Percentiles rank a stretch among this genome's conserved stretches.
Evolutionary conservation across 2,797 vertebrate species (phyloP).

Genomic region (Harpagifer antarcticus): DNA sequence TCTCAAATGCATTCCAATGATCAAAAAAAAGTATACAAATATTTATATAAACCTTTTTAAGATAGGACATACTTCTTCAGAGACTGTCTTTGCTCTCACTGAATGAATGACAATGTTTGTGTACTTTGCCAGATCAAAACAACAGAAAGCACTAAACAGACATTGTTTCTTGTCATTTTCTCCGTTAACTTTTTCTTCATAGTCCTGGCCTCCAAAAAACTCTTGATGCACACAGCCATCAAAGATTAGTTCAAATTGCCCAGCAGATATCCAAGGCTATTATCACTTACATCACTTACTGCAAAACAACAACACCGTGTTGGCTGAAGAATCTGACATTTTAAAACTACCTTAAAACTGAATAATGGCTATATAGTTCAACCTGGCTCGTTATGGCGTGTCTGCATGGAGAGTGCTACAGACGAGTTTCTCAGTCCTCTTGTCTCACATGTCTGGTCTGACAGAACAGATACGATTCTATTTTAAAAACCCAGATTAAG

Average conservation of each 20-base stretch:
- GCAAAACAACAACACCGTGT: background rate
- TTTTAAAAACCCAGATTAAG: background rate
- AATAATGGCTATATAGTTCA: background rate
- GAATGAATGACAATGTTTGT: constrained; percentile 33
- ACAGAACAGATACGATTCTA: background rate
- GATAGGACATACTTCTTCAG: background rate
- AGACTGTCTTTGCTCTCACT: background rate
- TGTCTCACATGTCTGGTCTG: background rate
- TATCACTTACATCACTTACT: constrained; percentile 5
- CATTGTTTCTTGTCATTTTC: constrained; percentile 35
- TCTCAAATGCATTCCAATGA: background rate
- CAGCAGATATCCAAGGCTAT: constrained; percentile 13
- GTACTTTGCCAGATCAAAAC: constrained; percentile 32
- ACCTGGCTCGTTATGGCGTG: background rate
- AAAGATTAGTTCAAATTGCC: constrained; percentile 48
- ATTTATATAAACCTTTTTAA: background rate
- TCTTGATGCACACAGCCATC: constrained; percentile 37
- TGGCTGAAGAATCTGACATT: constrained; percentile 6
- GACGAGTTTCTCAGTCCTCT: background rate
- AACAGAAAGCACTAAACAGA: constrained; percentile 28
- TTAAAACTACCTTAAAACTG: background rate
- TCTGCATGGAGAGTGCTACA: background rate
- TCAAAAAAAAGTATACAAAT: background rate
- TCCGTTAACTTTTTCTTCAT: constrained; percentile 38
- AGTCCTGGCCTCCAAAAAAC: constrained; percentile 26